Percentiles rank a stretch among this genome's conserved stretches.
These are phyloP conservation scores for Caenorhabditis imperialis DNA, from an alignment of 2,888 invertebrate species.

Conservation along the genomic window DNA sequence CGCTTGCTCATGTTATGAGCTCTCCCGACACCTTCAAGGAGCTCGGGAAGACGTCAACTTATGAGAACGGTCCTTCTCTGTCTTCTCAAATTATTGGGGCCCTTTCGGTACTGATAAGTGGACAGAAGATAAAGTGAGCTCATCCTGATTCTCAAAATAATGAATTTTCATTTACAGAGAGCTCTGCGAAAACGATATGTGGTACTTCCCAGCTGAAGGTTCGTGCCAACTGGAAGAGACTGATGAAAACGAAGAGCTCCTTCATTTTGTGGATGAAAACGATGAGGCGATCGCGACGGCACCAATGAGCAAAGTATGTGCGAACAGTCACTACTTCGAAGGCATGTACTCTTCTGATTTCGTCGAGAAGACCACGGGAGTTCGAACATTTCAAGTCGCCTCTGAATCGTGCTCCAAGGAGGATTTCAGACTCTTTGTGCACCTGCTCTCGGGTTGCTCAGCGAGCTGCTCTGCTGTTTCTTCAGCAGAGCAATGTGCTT, in stretches of 20 bases:
- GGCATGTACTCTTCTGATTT: slow-evolving; percentile 71
- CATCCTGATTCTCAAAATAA: neutral
- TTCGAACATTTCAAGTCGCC: slow-evolving; percentile 64
- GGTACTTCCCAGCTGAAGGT: slow-evolving; percentile 42
- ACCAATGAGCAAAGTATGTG: slow-evolving; percentile 59
- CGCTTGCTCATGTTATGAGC: slow-evolving; percentile 41
- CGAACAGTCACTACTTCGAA: slow-evolving; percentile 69
- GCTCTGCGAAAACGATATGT: slow-evolving; percentile 57
- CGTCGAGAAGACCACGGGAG: slow-evolving; percentile 60
- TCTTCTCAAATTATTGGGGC: slow-evolving; percentile 66
- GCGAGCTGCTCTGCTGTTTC: slow-evolving; percentile 45
- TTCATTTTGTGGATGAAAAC: slow-evolving; percentile 53
- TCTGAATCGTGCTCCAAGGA: slow-evolving; percentile 53
- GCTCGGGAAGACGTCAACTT: slow-evolving; percentile 37
- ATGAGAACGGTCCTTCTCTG: slow-evolving; percentile 62
- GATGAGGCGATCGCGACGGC: slow-evolving; percentile 55
- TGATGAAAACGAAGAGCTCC: slow-evolving; percentile 16
- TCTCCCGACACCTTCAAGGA: slow-evolving; percentile 37
- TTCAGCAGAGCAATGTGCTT: slow-evolving; percentile 59
- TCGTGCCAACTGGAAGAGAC: neutral
- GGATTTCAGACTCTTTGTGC: slow-evolving; percentile 68
- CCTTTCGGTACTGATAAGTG: slow-evolving; percentile 61
- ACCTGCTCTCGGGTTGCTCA: slow-evolving; percentile 63
- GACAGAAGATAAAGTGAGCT: slow-evolving; percentile 42
- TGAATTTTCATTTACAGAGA: slow-evolving; percentile 39